Conservation (phyloP, 2,888 invertebrate species). For the Baccha elongata region DNA sequence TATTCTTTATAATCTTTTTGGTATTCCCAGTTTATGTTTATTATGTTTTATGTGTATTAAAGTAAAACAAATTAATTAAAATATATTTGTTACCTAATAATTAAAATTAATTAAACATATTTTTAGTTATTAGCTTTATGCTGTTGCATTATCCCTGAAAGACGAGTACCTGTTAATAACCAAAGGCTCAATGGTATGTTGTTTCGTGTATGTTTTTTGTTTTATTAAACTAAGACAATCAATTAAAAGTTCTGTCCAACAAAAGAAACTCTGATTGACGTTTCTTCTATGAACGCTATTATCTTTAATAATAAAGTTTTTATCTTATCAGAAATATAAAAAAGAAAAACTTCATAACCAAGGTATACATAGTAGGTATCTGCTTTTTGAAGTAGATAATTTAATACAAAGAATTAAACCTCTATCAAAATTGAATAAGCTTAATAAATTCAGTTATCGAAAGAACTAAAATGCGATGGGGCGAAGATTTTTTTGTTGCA, state of each 20-base stretch:
- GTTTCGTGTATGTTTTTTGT: not conserved
- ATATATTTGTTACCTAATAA: not conserved
- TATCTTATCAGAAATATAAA: conserved; percentile 20
- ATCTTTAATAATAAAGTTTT: conserved; percentile 1
- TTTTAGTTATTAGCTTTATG: conserved; percentile 6
- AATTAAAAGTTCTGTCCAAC: not conserved
- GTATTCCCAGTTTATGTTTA: conserved; percentile 35
- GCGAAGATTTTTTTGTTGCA: conserved; percentile 30
- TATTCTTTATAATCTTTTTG: conserved; percentile 56
- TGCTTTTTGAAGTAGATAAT: not conserved
- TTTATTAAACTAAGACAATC: too few relatives aligned
- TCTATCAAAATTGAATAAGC: conserved; percentile 18
- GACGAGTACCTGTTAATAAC: not conserved
- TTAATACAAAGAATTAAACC: not conserved
- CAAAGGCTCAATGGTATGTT: conserved; percentile 11
- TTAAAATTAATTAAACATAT: not conserved
- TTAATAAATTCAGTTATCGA: conserved; percentile 26
- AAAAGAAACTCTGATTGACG: not conserved
- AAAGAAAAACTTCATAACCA: not conserved
- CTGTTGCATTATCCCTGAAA: not conserved
- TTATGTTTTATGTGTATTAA: conserved; percentile 43
- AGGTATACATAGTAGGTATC: not conserved
- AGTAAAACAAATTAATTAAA: conserved; percentile 25
- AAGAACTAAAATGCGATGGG: conserved; percentile 41
- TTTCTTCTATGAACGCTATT: not conserved